Evolutionary conservation across 2,797 vertebrate genomes (phyloP), one percentile per base, ranked within the genome.

Genomic region (Emys orbicularis): DNA sequence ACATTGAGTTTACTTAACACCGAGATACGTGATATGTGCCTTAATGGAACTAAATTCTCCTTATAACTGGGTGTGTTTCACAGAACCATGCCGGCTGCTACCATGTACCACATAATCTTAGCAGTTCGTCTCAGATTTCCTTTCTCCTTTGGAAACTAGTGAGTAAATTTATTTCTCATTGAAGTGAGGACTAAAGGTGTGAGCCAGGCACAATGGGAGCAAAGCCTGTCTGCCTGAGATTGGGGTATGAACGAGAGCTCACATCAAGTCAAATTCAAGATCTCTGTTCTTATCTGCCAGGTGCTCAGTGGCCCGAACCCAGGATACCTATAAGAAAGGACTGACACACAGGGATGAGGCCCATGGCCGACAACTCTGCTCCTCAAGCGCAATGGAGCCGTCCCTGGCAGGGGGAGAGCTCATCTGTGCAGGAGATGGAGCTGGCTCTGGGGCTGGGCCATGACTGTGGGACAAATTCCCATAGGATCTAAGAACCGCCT

Each of bases 1-100:
- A 86, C 83, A 80, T 83, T 94, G 94, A 94, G 79, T 92, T 94
- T 92, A 89, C 91, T 93, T 93, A 97, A 96, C 95, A 94, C 81
- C 72, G 79, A 91, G 56, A 83, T 93, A 90, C 87, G 85, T 88
- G 89, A 82, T 89, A n/a, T 83, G 95, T 96, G 68, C 81, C 82
- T 91, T 87, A 90, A 85, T 91, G 90, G 59, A 94, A 90, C 92
- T 93, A 96, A 93, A 94, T 93, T 96, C 68, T 89, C 59, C 11
- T 37, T 87, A 61, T 94, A 96, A 95, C 80, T 95, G 89, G 84
- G 57, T 23, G 57, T 94, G 25, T 59, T 93, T 94, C 68, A 76
- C 49, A 88, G 49, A 44, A 7, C 65, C 91, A 44, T 59, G 15
- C 15, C 21, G 56, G 16, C 76, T 88, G 6, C 74, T 81, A n/a